Conservation (phyloP, 2,797 vertebrate genomes). For the Borostomias antarcticus region DNA sequence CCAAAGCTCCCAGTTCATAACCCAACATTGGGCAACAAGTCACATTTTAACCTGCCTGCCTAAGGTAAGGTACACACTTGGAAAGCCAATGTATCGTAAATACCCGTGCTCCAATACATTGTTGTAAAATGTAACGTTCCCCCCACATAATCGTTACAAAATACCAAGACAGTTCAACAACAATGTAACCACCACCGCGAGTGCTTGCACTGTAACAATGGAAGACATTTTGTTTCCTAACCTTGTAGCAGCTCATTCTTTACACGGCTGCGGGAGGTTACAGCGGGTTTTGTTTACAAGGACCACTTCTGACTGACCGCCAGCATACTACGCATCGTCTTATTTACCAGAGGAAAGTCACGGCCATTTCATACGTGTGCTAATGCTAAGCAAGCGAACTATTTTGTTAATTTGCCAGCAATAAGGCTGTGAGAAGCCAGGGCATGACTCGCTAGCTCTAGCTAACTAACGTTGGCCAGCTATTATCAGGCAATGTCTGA, state of each 20-base stretch:
- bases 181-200: slow-evolving; percentile 15
- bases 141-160: not conserved
- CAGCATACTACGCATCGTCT: not conserved
- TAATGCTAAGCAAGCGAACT: not conserved
- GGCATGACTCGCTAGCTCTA: too few species aligned
- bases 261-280: not conserved
- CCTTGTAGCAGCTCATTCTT: slow-evolving; percentile 14
- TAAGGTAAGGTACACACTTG: not conserved
- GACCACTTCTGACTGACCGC: not conserved
- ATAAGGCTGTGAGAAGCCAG: not conserved
- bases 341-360: not conserved
- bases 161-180: not conserved
- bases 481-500: too few species aligned
- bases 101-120: not conserved
- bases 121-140: not conserved
- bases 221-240: slow-evolving; percentile 43
- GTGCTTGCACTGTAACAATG: slow-evolving; percentile 38
- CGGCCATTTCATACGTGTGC: not conserved
- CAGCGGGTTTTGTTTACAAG: slow-evolving; percentile 2
- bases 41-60: not conserved
- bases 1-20: not conserved
- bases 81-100: not conserved
- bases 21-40: not conserved
- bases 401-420: not conserved
- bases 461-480: too few species aligned